phyloP scores from a whole-genome alignment of 1,140 invertebrate species.

The Diabrotica virgifera region DNA sequence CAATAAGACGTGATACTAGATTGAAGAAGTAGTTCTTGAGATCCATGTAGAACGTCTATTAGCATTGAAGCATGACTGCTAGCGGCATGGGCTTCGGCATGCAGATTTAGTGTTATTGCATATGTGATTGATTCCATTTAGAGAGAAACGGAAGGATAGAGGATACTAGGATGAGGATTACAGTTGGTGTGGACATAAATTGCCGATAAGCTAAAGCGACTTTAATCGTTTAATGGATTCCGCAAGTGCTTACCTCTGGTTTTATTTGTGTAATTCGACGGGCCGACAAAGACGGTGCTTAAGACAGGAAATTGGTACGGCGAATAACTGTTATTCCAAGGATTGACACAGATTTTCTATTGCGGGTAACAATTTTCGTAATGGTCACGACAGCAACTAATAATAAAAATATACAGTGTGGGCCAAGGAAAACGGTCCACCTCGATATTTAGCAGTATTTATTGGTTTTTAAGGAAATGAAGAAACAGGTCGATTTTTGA shows the following conservation, averaged over 20 bases:
- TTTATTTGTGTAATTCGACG: slow-evolving; percentile 18
- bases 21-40: slow-evolving; percentile 13
- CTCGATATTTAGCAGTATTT: no score
- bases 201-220: slow-evolving; percentile 32
- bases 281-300: slow-evolving; percentile 16
- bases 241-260: slow-evolving; percentile 24
- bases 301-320: no score
- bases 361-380: no score
- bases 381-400: no score
- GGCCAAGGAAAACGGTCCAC: no score
- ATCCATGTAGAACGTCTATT: slow-evolving; percentile 37
- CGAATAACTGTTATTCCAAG: no score
- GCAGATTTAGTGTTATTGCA: slow-evolving; percentile 42
- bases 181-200: slow-evolving; percentile 33
- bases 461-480: no score
- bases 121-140: slow-evolving; percentile 36
- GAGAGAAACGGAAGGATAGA: slow-evolving; percentile 10
- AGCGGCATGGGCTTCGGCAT: slow-evolving; percentile 37
- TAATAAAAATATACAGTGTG: no score
- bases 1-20: not conserved
- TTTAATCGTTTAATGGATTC: slow-evolving; percentile 36
- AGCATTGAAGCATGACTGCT: slow-evolving; percentile 37
- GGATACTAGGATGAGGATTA: slow-evolving; percentile 28
- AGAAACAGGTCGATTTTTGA: no score
- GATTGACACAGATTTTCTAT: no score